A percentile compares a stretch with the other conserved stretches of the same genome.
phyloP scores from a whole-genome alignment of 2,888 invertebrate species.

The Lycocerus yunnanus region DNA sequence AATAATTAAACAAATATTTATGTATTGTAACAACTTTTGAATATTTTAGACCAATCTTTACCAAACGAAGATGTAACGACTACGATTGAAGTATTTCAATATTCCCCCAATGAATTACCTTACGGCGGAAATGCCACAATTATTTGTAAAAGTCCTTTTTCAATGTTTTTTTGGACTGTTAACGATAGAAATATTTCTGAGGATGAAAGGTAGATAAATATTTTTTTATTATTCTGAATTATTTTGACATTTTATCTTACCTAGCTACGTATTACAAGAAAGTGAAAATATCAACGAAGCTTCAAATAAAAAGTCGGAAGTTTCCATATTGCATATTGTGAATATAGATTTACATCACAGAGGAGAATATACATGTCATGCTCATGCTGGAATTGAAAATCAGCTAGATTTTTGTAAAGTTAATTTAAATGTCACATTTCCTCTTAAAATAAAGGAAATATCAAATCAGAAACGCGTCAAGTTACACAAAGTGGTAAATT shows the following conservation, averaged over 20 bases:
- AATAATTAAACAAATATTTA: not conserved
- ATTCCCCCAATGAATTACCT: constrained; percentile 46
- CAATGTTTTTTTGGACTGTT: constrained; percentile 61
- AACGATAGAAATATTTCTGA: constrained; percentile 61
- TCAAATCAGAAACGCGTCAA: constrained; percentile 57
- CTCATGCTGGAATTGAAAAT: constrained; percentile 56
- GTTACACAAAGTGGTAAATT: constrained; percentile 57
- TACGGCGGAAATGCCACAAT: constrained; percentile 59
- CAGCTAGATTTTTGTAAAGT: constrained; percentile 48
- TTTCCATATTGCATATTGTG: constrained; percentile 60
- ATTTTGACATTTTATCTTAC: not conserved
- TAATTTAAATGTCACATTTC: constrained; percentile 55
- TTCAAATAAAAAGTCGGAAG: constrained; percentile 52
- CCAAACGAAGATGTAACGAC: constrained; percentile 46
- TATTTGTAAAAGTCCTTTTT: constrained; percentile 59
- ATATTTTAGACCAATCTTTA: constrained; percentile 5
- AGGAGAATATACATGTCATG: constrained; percentile 66
- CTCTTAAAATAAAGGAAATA: constrained; percentile 57
- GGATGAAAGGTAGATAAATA: constrained; percentile 54
- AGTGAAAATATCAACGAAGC: constrained; percentile 53
- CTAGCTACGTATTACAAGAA: constrained; percentile 50
- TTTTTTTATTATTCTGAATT: not conserved
- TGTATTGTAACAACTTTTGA: not conserved
- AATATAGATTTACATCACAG: constrained; percentile 62
- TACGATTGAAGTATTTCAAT: constrained; percentile 50